Base-by-base conservation (phyloP, 2,113 vertebrate genomes). In the Patagioenas fasciata region DNA sequence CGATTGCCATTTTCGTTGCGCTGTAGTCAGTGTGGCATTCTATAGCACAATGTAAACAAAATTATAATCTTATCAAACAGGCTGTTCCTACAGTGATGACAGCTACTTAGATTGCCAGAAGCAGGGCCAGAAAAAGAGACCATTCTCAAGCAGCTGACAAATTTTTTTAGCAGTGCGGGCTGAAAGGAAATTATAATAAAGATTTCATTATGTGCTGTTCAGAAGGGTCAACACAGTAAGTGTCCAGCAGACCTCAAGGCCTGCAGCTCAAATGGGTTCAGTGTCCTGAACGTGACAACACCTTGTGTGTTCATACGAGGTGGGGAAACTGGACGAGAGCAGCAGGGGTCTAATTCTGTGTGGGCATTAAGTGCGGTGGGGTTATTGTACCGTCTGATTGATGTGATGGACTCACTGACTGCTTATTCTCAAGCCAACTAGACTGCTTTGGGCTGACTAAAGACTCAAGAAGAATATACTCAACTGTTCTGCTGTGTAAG, bases 21-120 rank as follows among this genome's bases (percentile, higher is more conserved):
- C 94, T 92, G 79, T 85, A 95, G 97, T 97, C 97, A 96, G 97
- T 86, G 48, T 88, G 97, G 95, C 95, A 96, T 97, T 95, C 24
- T 95, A 97, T 95, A 97, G 96, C 94, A 97, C 96, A 98, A 89
- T 96, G 96, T 97, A 98, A 97, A 98, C 98, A 98, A 96, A 98
- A 98, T 98, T 97, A 98, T 95, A 97, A 97, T 98, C 97, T 97
- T 98, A 98, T 98, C 97, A 97, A 96, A 94, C 93, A 96, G 93
- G 80, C 97, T 96, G 90, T 75, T 89, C 95, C 94, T 64, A 86
- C 17, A n/a, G 97, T 16, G 95, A 93, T 96, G 95, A 90, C 96
- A 96, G 96, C 89, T 64, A 70, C 96, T 96, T 82, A 93, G 91
- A 96, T 96, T 97, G 94, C 70, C 50, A 95, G 75, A 90, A 90